Base-by-base conservation (phyloP, 2,888 invertebrate species). In the Marronus borbonicus region DNA sequence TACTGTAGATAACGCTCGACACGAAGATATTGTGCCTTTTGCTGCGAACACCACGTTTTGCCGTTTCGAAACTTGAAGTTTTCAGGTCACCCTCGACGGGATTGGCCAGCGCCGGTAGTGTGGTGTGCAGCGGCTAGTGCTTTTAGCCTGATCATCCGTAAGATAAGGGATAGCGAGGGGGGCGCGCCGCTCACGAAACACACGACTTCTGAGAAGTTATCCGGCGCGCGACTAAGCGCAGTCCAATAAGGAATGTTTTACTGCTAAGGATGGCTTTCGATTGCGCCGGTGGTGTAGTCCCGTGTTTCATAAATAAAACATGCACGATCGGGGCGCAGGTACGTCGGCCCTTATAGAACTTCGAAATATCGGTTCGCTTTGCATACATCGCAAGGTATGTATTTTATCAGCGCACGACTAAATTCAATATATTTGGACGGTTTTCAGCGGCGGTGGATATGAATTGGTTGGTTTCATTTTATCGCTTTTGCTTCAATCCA, bases 231-330 rank as follows among this genome's bases (percentile, higher is more conserved):
- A 36, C 20, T n/a, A n/a, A n/a, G 65, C 44, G 39, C 65, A 12
- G 65, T 36, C 72, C 72, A 74, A 74, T 62, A 44, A 74, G 60
- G 44, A 44, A 60, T 74, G 72, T 74, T 74, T 74, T 74, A 74
- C 60, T 74, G 62, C 60, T 60, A 2, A 44, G 72, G 72, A 39
- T 74, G 72, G 44, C 24, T 72, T 72, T 72, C 72, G 58, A 72
- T 72, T 72, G 58, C 72, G 58, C 58, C 72, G 39, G 39, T n/a
- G 39, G 39, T n/a, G 58, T 72, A 66, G 58, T 60, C 60, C 44
- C 36, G 60, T 68, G 58, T 60, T 74, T 74, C 72, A 74, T 74
- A 74, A 74, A 74, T 74, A 74, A 74, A 74, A 74, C 72, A 74
- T 74, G 44, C 60, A 44, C 20, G 12, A 14, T 12, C 44, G 31